Conservation (phyloP, 1,140 invertebrate species). For the Drosophila nebulosa region DNA sequence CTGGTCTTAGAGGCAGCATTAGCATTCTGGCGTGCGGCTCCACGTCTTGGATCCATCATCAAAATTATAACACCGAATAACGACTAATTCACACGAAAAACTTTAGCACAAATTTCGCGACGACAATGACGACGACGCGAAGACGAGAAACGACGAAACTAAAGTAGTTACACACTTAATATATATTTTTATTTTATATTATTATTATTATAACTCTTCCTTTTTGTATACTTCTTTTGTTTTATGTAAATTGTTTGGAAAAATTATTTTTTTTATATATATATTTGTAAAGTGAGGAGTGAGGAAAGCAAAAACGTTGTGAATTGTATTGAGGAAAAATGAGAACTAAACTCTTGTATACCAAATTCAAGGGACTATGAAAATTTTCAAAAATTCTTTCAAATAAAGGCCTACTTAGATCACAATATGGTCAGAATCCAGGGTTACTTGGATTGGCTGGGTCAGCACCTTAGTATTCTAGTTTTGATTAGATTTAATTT, state of each 20-base stretch:
- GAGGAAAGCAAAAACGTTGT: slow-evolving; percentile 22
- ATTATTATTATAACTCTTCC: background rate
- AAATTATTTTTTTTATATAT: slow-evolving; percentile 8
- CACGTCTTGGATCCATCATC: slow-evolving; percentile 54
- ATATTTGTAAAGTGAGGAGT: slow-evolving; percentile 20
- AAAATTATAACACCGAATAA: slow-evolving; percentile 46
- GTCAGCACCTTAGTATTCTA: too few relatives aligned
- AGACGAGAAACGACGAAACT: slow-evolving; percentile 12
- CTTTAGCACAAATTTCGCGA: slow-evolving; percentile 22
- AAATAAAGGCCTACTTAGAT: slow-evolving; percentile 6
- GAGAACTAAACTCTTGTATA: slow-evolving; percentile 29
- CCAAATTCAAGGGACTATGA: background rate
- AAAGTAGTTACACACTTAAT: background rate
- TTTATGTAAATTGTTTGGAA: slow-evolving; percentile 20
- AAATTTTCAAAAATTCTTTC: background rate
- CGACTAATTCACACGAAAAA: slow-evolving; percentile 40
- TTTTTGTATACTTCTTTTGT: background rate
- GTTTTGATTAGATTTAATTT: background rate
- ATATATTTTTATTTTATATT: background rate
- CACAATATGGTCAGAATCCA: background rate
- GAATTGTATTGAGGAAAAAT: slow-evolving; percentile 44
- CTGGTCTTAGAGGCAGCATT: slow-evolving; percentile 51
- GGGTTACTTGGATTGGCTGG: background rate
- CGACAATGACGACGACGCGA: background rate
- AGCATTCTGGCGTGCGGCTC: slow-evolving; percentile 45